These are phyloP conservation scores for Germaria angustata DNA, from an alignment of 2,888 invertebrate species.

Conservation along the genomic window DNA sequence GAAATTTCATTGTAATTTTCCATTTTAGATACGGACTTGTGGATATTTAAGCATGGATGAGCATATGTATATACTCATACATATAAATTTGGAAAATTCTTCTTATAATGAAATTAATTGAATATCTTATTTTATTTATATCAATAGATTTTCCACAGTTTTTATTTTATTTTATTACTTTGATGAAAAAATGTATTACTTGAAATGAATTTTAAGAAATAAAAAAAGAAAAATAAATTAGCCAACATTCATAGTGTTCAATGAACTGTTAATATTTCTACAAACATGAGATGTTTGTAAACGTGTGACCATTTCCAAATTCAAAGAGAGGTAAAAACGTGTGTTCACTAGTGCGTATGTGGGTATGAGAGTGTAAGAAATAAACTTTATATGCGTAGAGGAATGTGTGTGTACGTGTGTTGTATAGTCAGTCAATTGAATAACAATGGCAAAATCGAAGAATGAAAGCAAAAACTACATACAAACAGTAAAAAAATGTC, in stretches of 20 bases:
- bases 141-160: neutral
- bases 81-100: no score
- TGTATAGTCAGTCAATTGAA: conserved; percentile 49
- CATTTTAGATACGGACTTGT: no score
- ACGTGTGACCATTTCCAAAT: neutral
- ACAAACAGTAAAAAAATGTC: conserved; percentile 20
- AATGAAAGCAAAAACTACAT: neutral
- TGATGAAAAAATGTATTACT: neutral
- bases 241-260: conserved; percentile 26
- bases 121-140: neutral
- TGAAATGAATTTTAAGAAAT: conserved; percentile 1
- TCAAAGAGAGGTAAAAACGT: neutral
- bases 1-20: no score
- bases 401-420: conserved; percentile 15
- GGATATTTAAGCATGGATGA: no score
- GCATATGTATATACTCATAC: no score
- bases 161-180: no score
- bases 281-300: neutral
- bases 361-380: neutral
- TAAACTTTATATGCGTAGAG: conserved; percentile 34
- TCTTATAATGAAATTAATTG: neutral
- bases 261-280: conserved; percentile 52
- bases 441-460: conserved; percentile 23
- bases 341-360: no score
- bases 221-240: conserved; percentile 12